phyloP scores from a whole-genome alignment of 2,888 invertebrate genomes.

The Troides oblongomaculatus region DNA sequence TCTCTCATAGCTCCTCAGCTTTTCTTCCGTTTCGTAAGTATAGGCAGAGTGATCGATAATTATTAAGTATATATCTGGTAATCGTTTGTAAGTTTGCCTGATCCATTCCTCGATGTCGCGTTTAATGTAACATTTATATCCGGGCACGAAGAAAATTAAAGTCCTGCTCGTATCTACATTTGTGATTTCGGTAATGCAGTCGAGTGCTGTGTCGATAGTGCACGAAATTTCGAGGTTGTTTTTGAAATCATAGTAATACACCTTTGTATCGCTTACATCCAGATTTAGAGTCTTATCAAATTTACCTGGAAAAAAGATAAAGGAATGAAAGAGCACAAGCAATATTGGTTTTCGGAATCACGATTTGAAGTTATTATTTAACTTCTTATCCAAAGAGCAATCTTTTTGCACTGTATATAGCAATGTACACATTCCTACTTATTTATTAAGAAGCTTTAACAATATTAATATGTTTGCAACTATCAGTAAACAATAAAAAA shows the following conservation, averaged over 20 bases:
- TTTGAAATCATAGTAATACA: slow-evolving; percentile 35
- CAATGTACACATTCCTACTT: too few relatives aligned
- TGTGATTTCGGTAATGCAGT: slow-evolving; percentile 19
- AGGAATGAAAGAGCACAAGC: too few relatives aligned
- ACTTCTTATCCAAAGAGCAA: too few relatives aligned
- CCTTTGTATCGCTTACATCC: slow-evolving; percentile 32
- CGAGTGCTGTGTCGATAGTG: slow-evolving; percentile 25
- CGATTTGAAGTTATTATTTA: too few relatives aligned
- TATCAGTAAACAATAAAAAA: too few relatives aligned
- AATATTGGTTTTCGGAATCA: too few relatives aligned
- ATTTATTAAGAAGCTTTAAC: too few relatives aligned
- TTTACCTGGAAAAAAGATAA: slow-evolving; percentile 32
- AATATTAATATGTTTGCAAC: too few relatives aligned
- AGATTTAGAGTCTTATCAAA: slow-evolving; percentile 30
- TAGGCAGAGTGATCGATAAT: slow-evolving; percentile 36
- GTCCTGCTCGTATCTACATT: slow-evolving; percentile 26
- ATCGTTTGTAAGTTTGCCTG: slow-evolving; percentile 31
- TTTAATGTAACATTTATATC: slow-evolving; percentile 35
- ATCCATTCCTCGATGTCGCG: slow-evolving; percentile 33
- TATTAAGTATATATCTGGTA: slow-evolving; percentile 32
- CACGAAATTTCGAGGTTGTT: slow-evolving; percentile 30
- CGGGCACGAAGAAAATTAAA: slow-evolving; percentile 34
- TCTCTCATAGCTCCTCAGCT: slow-evolving; percentile 33
- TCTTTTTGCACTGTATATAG: too few relatives aligned
- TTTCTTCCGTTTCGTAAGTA: slow-evolving; percentile 32